These are phyloP conservation scores for Opisthograptis luteolata DNA, from an alignment of 2,888 invertebrate species.

Conservation along the genomic window DNA sequence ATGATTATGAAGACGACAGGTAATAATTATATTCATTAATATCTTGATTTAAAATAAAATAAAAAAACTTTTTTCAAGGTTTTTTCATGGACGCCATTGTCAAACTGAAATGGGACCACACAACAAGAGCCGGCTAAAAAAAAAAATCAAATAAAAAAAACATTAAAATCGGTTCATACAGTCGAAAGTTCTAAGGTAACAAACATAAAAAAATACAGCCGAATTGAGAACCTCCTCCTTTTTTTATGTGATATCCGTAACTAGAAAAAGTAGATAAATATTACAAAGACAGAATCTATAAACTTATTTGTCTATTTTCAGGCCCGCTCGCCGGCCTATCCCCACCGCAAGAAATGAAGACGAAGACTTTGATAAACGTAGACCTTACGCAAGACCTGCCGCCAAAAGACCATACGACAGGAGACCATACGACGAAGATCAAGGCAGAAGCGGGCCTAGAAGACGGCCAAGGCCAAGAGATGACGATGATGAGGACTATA, in stretches of 20 bases:
- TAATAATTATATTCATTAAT: constrained; percentile 39
- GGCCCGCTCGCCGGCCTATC: constrained; percentile 61
- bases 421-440: constrained; percentile 48
- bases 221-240: no score
- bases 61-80: neutral
- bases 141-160: neutral
- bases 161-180: no score
- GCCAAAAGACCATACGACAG: constrained; percentile 70
- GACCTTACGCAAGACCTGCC: constrained; percentile 50
- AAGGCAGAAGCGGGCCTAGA: constrained; percentile 50
- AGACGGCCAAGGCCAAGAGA: constrained; percentile 60
- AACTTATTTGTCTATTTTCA: constrained; percentile 43
- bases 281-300: neutral
- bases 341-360: constrained; percentile 75
- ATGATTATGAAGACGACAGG: constrained; percentile 86
- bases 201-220: no score
- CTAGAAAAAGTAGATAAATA: no score
- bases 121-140: no score
- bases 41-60: neutral
- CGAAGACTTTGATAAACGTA: constrained; percentile 44
- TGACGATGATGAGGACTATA: constrained; percentile 58
- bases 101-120: no score
- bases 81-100: no score
- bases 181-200: no score
- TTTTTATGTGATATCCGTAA: no score